Evolutionary conservation across 2,797 vertebrate genomes (phyloP), one percentile per base, ranked within the genome.

Genomic region (Anisognathus igniventris): DNA sequence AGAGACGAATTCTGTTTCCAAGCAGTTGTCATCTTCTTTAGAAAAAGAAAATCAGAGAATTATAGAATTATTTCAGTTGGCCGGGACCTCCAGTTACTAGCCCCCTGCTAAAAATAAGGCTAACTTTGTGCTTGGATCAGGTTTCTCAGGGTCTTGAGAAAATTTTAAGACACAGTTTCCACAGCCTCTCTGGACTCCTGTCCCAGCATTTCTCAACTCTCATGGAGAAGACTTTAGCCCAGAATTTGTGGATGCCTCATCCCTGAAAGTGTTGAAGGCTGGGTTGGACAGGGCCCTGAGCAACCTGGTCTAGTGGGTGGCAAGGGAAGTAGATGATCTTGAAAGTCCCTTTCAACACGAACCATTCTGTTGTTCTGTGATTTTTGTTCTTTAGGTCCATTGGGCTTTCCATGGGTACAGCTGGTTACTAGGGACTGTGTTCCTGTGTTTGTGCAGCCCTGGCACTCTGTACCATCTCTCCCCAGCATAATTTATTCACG

Each of bases 381-480:
- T 58, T 58, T 72, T 66, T 92, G 16, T 58, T 72, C 37, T 76
- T 62, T 51, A 70, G 27, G 56, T 78, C 42, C 40, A 51, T 1
- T 47, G n/a, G 30, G 14, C 18, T 92, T 72, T 83, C 30, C 33
- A 17, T 5, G 6, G 24, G 30, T 76, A 12, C 9, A 80, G 4
- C 16, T 66, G 31, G 4, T 81, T 54, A 51, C 27, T 12, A 30
- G 37, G 60, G 51, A n/a, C 64, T 62, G 20, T 74, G 51, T 68
- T 68, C 4, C 16, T 68, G 7, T 68, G 47, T 76, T 80, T 8
- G 1, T 58, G 78, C 39, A 73, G 44, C 25, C 25, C 45, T 54
- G n/a, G 31, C 9, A 0, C 31, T 30, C 12, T 81, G 42, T 33
- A 6, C 62, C 1, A 0, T 42, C 22, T 64, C 10, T 86, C 4